phyloP scores from a whole-genome alignment of 2,797 vertebrate species.

The Dermochelys coriacea region DNA sequence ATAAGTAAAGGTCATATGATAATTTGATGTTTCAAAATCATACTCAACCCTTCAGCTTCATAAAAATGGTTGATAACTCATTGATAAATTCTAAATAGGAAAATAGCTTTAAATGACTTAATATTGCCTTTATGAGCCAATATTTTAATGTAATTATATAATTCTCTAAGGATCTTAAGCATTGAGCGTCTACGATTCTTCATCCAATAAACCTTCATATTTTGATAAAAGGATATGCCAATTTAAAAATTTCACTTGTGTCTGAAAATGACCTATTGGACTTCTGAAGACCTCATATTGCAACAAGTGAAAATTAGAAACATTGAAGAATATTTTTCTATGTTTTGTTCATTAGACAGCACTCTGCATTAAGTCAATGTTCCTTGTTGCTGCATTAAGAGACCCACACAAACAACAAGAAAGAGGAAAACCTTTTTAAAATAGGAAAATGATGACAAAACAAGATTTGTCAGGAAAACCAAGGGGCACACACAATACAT shows the following conservation, averaged over 20 bases:
- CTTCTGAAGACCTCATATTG: background rate
- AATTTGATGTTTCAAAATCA: conserved; percentile 81
- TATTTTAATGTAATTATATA: background rate
- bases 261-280: background rate
- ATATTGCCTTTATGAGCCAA: background rate
- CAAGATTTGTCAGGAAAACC: background rate
- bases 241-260: background rate
- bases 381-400: background rate
- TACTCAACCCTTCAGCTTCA: conserved; percentile 69
- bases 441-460: rapidly evolving
- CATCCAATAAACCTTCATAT: background rate
- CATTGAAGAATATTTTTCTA: background rate
- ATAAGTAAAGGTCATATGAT: conserved; percentile 81
- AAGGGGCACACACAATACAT: background rate
- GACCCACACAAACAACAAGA: background rate
- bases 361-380: background rate
- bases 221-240: background rate
- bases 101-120: conserved; percentile 10
- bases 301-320: background rate
- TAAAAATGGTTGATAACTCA: conserved; percentile 68
- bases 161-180: background rate
- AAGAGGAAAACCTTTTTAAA: background rate
- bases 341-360: background rate
- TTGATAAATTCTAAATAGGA: conserved; percentile 39
- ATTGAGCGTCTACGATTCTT: background rate